Evolutionary conservation across 2,888 invertebrate species (phyloP), one percentile per base, ranked within the genome.

Genomic region (Thysanoteuthis rhombus): DNA sequence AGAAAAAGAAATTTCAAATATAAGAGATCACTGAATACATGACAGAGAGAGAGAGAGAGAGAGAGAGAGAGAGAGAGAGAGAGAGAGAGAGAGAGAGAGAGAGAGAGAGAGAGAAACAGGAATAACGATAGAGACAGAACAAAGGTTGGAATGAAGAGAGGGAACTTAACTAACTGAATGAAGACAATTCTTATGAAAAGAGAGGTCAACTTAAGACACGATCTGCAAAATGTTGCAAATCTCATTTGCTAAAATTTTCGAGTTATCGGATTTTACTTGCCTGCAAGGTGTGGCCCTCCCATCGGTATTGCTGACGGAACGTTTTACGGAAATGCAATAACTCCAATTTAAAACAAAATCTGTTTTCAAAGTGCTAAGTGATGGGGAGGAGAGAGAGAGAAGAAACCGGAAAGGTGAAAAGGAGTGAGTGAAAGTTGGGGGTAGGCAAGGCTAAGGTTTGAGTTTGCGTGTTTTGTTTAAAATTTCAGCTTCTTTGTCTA

Each of bases 251-350:
- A 75, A 75, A n/a, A 75, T 75, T 32, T 75, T 75, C 75, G 12
- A 75, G 75, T 75, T 75, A 75, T 75, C 75, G 75, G 75, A 75
- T 75, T 75, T 75, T 75, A 12, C 75, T 75, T 75, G 75, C 75
- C 75, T 75, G 75, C 75, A 75, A 75, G 75, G 32, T 32, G 8
- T 32, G 75, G 75, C 75, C 75, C 8, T 75, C 75, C 75, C 75
- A 75, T 75, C 75, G 75, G 75, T 75, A 75, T 75, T 75, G 75
- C n/a, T 12, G n/a, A n/a, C 75, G 75, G 75, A 75, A 75, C 75
- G 75, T 75, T 75, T 75, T 75, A 75, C 75, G 75, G 75, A 75
- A 75, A 75, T 75, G 75, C n/a, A 75, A 75, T 75, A 75, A 75
- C n/a, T 32, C 16, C 75, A 75, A 75, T 75, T 75, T 75, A 75